Evolutionary conservation across 1,140 invertebrate species (phyloP).

Genomic region (Neoseiulus cucumeris): DNA sequence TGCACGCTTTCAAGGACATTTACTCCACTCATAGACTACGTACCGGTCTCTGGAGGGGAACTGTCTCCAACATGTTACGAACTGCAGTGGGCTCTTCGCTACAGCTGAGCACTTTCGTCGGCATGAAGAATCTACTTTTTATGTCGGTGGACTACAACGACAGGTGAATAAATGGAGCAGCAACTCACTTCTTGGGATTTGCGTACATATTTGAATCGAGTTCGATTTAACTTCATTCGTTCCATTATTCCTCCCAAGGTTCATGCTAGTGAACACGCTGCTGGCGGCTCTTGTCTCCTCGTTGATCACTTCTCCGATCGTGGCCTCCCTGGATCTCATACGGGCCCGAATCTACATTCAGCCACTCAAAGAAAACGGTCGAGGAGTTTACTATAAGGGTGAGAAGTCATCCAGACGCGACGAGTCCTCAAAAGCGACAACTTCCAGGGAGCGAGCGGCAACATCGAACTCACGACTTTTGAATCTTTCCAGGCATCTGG

Average conservation of each 20-base stretch:
- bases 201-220: too few species aligned
- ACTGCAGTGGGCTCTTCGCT: constrained; percentile 1
- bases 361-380: neutral
- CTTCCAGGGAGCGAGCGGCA: too few species aligned
- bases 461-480: too few species aligned
- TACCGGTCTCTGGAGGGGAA: neutral
- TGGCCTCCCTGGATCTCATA: neutral
- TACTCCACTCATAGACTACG: neutral
- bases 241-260: neutral
- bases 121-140: constrained; percentile 9
- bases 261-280: neutral
- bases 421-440: too few species aligned
- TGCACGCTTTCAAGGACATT: neutral
- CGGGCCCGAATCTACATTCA: constrained; percentile 1
- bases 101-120: constrained; percentile 1
- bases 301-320: neutral
- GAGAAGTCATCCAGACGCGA: neutral
- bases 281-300: neutral
- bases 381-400: neutral
- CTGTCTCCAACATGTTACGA: neutral
- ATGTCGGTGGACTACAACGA: constrained; percentile 9
- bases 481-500: neutral
- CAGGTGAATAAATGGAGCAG: neutral
- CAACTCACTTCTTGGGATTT: too few species aligned
- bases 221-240: neutral